Conservation (phyloP, 1,140 invertebrate species). For the Hormaphis cornu region DNA sequence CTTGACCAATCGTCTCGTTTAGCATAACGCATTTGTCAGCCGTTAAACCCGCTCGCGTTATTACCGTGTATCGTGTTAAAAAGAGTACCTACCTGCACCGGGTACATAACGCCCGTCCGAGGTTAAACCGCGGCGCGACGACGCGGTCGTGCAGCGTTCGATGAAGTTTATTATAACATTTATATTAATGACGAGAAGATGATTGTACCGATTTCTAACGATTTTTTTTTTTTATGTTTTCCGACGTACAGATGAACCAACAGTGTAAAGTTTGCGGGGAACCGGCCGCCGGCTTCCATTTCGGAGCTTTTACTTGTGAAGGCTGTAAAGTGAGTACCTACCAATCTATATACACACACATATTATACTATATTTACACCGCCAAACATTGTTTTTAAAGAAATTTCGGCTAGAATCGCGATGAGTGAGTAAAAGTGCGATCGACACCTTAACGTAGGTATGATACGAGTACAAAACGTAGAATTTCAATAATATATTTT, state of each 20-base stretch:
- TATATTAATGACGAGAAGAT: too few species aligned
- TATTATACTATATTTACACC: background rate
- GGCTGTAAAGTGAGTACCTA: slow-evolving; percentile 78
- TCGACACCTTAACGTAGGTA: too few species aligned
- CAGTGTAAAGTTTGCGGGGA: slow-evolving; percentile 90
- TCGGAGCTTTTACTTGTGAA: slow-evolving; percentile 93
- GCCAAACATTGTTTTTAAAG: too few species aligned
- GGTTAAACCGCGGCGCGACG: background rate
- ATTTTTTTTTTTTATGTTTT: slow-evolving; percentile 45
- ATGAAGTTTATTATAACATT: background rate
- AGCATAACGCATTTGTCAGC: background rate
- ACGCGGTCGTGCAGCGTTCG: background rate
- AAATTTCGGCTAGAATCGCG: too few species aligned
- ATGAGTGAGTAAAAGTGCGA: too few species aligned
- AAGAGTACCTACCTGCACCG: too few species aligned
- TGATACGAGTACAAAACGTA: too few species aligned
- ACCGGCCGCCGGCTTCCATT: slow-evolving; percentile 90
- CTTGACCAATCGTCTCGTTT: slow-evolving; percentile 6
- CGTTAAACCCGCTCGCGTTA: too few species aligned
- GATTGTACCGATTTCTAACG: background rate
- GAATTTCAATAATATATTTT: too few species aligned
- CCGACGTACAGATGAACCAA: slow-evolving; percentile 90
- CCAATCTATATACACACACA: background rate
- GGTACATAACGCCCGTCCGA: background rate
- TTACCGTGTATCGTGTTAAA: background rate